Percentiles rank a stretch among this genome's conserved stretches.
Conservation (phyloP, 2,113 vertebrate genomes). For the Stegostoma tigrinum region DNA sequence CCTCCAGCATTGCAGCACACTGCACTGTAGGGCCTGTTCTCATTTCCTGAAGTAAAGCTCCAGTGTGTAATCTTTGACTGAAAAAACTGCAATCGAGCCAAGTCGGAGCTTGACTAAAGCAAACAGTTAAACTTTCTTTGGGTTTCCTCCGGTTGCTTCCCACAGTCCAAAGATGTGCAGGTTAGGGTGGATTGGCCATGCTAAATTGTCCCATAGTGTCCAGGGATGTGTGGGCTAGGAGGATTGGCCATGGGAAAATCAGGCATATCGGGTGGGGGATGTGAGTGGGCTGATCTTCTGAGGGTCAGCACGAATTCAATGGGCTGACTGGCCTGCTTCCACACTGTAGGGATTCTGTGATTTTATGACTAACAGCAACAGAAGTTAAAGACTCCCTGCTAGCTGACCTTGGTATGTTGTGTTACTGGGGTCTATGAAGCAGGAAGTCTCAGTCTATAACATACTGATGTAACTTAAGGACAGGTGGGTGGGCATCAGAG, state of each 20-base stretch:
- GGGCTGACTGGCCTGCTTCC: too few relatives aligned
- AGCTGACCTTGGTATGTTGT: neutral
- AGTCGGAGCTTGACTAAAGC: neutral
- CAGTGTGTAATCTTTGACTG: neutral
- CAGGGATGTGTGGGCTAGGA: too few relatives aligned
- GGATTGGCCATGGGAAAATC: too few relatives aligned
- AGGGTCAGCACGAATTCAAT: too few relatives aligned
- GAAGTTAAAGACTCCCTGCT: neutral
- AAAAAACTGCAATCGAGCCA: neutral
- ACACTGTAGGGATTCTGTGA: too few relatives aligned
- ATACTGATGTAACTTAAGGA: neutral
- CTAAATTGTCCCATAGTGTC: too few relatives aligned
- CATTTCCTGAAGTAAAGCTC: neutral
- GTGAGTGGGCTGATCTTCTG: too few relatives aligned
- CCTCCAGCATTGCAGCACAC: neutral
- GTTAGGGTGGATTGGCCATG: too few relatives aligned
- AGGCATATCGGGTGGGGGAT: too few relatives aligned
- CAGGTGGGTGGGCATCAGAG: neutral
- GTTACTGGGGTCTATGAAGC: neutral
- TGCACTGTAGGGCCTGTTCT: neutral
- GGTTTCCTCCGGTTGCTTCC: too few relatives aligned
- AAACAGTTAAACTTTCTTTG: neutral
- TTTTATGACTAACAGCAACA: neutral
- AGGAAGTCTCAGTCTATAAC: neutral
- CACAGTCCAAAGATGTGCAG: too few relatives aligned